These are phyloP conservation scores for Trichomalopsis sarcophagae DNA, from an alignment of 1,140 invertebrate genomes.

Conservation along the genomic window DNA sequence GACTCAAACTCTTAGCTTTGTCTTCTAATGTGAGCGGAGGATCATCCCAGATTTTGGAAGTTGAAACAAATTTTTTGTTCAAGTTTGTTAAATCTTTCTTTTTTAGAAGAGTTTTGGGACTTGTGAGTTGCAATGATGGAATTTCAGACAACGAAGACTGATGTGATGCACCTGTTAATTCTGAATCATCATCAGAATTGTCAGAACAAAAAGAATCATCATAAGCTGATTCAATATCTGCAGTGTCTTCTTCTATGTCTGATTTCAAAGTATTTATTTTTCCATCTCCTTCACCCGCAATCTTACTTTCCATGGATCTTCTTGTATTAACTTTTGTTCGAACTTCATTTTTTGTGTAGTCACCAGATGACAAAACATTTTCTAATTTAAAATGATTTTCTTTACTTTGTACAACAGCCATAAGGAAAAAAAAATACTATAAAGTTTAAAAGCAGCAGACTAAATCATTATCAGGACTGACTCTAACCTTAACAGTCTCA, in stretches of 20 bases:
- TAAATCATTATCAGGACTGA: neutral
- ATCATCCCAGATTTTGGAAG: slow-evolving; percentile 14
- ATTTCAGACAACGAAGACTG: slow-evolving; percentile 48
- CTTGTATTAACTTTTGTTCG: slow-evolving; percentile 4
- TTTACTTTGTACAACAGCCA: slow-evolving; percentile 22
- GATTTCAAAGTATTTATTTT: neutral
- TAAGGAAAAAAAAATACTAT: slow-evolving; percentile 37
- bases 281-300: slow-evolving; percentile 40
- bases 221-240: slow-evolving; percentile 60
- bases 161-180: slow-evolving; percentile 53
- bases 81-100: slow-evolving; percentile 11
- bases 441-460: slow-evolving; percentile 7
- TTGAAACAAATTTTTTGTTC: slow-evolving; percentile 4
- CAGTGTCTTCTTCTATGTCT: slow-evolving; percentile 15
- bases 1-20: slow-evolving; percentile 36
- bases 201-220: slow-evolving; percentile 63
- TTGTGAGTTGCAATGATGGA: slow-evolving; percentile 12
- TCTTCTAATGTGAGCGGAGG: slow-evolving; percentile 15
- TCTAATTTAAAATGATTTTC: slow-evolving; percentile 35
- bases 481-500: neutral
- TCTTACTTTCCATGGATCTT: slow-evolving; percentile 31
- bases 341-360: slow-evolving; percentile 22
- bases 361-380: slow-evolving; percentile 32
- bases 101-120: neutral
- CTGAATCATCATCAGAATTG: slow-evolving; percentile 58